These are phyloP conservation scores for Buteo buteo DNA, from an alignment of 2,113 vertebrate genomes.

Conservation along the genomic window DNA sequence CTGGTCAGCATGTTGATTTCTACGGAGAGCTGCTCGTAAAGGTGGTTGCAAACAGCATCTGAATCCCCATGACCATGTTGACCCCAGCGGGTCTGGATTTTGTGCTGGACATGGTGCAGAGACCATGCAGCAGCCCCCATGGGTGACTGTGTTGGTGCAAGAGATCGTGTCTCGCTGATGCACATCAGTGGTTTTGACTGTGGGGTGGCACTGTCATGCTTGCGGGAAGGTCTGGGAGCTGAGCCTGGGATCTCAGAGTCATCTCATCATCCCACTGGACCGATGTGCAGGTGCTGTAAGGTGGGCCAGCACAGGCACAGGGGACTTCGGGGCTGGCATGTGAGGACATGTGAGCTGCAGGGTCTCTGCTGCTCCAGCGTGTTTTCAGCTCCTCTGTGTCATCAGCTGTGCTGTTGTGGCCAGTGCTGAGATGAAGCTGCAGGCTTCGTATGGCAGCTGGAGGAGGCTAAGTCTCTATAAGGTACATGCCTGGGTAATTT, in stretches of 20 bases:
- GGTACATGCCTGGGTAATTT: neutral
- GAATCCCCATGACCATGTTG: neutral
- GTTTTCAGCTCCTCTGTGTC: neutral
- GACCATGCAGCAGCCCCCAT: fast-evolving
- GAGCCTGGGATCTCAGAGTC: neutral
- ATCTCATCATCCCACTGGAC: neutral
- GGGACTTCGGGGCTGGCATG: fast-evolving
- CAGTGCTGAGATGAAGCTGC: neutral
- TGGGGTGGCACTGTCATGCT: neutral
- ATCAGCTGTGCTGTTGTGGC: neutral
- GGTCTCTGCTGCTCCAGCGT: fast-evolving
- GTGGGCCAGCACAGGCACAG: neutral
- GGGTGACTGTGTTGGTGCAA: neutral
- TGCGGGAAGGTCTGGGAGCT: neutral
- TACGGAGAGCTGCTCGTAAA: neutral
- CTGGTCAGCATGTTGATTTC: neutral
- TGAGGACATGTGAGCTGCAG: fast-evolving
- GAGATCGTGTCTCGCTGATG: fast-evolving
- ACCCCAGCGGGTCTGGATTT: neutral
- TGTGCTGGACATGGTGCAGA: fast-evolving
- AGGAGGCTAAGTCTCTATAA: neutral
- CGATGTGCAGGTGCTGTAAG: neutral
- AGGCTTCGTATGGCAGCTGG: fast-evolving
- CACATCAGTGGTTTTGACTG: fast-evolving
- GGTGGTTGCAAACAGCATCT: neutral